Evolutionary conservation across 2,888 invertebrate species (phyloP).

Genomic region (Himalopsyche japonica): DNA sequence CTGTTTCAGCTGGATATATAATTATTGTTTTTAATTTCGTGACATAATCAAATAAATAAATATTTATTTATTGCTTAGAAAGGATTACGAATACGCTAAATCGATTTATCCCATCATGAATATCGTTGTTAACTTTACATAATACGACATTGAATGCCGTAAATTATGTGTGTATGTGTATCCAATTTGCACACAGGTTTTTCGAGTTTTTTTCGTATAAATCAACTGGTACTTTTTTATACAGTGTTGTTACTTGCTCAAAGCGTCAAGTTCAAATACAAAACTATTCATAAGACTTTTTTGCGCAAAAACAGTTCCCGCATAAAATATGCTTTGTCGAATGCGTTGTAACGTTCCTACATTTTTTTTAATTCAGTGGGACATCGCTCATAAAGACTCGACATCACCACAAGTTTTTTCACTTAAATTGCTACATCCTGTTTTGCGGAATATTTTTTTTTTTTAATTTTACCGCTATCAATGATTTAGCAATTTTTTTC

Average conservation of each 20-base stretch:
- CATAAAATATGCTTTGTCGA: not conserved
- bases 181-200: not conserved
- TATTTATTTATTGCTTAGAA: not conserved
- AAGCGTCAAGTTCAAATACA: not conserved
- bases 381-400: not conserved
- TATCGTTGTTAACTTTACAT: not conserved
- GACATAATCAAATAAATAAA: no score
- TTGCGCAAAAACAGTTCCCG: not conserved
- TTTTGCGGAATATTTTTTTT: no score
- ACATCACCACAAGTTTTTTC: no score
- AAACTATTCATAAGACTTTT: not conserved
- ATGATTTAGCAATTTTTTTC: no score
- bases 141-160: not conserved
- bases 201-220: not conserved
- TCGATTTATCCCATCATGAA: not conserved
- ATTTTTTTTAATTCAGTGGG: not conserved
- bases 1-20: no score
- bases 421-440: no score
- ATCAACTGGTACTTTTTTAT: not conserved
- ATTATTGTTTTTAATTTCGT: no score
- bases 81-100: not conserved
- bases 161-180: not conserved
- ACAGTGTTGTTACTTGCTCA: not conserved
- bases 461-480: no score
- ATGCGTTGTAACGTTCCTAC: not conserved